Percentiles rank a stretch among this genome's conserved stretches.
phyloP scores from a whole-genome alignment of 1,140 invertebrate genomes.

The Danaus melanippus region DNA sequence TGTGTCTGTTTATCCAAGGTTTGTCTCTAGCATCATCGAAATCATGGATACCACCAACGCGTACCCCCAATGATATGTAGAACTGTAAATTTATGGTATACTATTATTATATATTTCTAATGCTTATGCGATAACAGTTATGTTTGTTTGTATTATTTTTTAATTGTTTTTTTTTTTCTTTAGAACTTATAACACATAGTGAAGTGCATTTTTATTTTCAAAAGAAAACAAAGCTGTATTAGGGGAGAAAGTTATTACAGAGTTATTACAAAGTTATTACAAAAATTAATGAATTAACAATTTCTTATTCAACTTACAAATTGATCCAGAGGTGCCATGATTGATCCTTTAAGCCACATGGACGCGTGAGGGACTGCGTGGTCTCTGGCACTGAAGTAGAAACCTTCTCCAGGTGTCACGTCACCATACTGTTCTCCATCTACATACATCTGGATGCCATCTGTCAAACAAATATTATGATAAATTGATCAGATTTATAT shows the following conservation, averaged over 20 bases:
- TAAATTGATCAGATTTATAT: not conserved
- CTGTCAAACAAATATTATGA: slow-evolving; percentile 24
- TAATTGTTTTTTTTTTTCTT: no score
- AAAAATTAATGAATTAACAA: no score
- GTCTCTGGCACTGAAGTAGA: slow-evolving; percentile 39
- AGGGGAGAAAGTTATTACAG: no score
- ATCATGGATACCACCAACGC: slow-evolving; percentile 81
- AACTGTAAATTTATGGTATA: slow-evolving; percentile 71
- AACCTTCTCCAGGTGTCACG: slow-evolving; percentile 49
- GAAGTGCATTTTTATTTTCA: no score
- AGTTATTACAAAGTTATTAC: no score
- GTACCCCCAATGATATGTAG: slow-evolving; percentile 81
- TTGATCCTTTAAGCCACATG: slow-evolving; percentile 47
- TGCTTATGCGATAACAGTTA: no score
- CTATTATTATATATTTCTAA: no score
- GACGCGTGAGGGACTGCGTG: slow-evolving; percentile 44
- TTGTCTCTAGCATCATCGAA: slow-evolving; percentile 79
- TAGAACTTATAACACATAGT: no score
- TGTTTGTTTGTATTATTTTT: no score
- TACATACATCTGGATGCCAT: slow-evolving; percentile 47
- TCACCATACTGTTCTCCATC: slow-evolving; percentile 50
- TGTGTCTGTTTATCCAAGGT: slow-evolving; percentile 79
- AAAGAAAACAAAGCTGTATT: no score
- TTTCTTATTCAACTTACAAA: slow-evolving; percentile 25
- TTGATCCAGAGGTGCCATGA: slow-evolving; percentile 60